Evolutionary conservation across 2,113 vertebrate species (phyloP), one percentile per base, ranked within the genome.

Genomic region (Malurus melanocephalus): DNA sequence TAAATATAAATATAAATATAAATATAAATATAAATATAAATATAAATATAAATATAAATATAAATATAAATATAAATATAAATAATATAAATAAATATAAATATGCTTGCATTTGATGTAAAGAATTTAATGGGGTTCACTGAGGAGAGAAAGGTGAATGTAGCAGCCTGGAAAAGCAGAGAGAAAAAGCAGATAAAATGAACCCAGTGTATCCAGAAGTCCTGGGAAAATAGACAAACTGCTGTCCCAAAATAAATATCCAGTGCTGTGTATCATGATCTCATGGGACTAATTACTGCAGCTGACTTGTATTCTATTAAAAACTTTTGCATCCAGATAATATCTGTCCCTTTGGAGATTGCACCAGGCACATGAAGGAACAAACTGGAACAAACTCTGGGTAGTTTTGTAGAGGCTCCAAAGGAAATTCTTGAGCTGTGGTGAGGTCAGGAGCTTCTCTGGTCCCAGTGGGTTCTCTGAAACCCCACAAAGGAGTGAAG

Each of bases 181-280:
- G 1, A 89, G 30, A 27, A 12, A 68, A 67, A 57, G 23, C 10
- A 80, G 30, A n/a, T 1, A 27, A 57, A 80, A 74, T 40, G 15
- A 80, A 35, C 26, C 74, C 56, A 60, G n/a, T 66, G 38, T 65
- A 69, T 46, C 59, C 60, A 67, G 28, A 30, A 83, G 14, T 74
- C 43, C n/a, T 65, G 55, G 76, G 55, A 51, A 89, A 87, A 72
- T 52, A 86, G 30, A 55, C 33, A 66, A 85, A 73, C 17, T 79
- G 10, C 20, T 76, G 79, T 81, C 74, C 80, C n/a, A 56, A 87
- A 93, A 92, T 88, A 90, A 91, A 81, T 46, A 93, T 22, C 30
- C 46, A 32, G 8, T 76, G 72, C 40, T 65, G 20, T 56, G 20
- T 56, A 67, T 56, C 42, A 57, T 53, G 73, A 38, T 75, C 62